A percentile compares a stretch with the other conserved stretches of the same genome.
These are phyloP conservation scores for Tinamus guttatus DNA, from an alignment of 2,113 vertebrate genomes.

Conservation along the genomic window DNA sequence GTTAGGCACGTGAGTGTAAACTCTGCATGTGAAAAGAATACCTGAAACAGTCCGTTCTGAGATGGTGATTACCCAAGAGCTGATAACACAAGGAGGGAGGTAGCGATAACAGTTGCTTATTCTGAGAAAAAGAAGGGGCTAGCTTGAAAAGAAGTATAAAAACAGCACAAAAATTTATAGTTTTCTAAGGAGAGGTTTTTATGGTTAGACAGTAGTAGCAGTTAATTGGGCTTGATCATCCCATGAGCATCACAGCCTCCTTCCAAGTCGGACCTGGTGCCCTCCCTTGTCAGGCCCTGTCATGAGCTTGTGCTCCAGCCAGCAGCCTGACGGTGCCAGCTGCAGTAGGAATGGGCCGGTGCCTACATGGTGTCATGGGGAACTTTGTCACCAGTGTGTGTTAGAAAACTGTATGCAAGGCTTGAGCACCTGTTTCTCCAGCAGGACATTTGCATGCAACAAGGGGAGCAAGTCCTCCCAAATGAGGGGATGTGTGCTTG, in stretches of 20 bases:
- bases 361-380: rapidly evolving
- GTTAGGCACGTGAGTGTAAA: neutral
- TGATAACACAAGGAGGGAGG: neutral
- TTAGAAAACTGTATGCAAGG: too few species aligned
- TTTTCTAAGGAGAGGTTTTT: neutral
- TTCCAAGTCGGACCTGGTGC: neutral
- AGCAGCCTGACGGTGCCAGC: neutral
- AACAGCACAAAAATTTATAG: rapidly evolving
- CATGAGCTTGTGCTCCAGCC: neutral
- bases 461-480: neutral
- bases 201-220: neutral
- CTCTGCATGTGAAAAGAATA: neutral
- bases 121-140: neutral
- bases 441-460: too few species aligned
- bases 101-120: neutral
- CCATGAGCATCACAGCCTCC: neutral
- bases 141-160: neutral
- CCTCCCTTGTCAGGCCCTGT: rapidly evolving
- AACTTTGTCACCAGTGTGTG: neutral
- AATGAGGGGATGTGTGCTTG: neutral
- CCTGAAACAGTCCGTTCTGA: neutral
- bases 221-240: neutral
- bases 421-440: neutral
- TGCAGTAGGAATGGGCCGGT: rapidly evolving
- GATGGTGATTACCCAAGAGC: neutral